A percentile compares a stretch with the other conserved stretches of the same genome.
These are phyloP conservation scores for Nesoenas mayeri DNA, from an alignment of 2,113 vertebrate genomes.

Conservation along the genomic window DNA sequence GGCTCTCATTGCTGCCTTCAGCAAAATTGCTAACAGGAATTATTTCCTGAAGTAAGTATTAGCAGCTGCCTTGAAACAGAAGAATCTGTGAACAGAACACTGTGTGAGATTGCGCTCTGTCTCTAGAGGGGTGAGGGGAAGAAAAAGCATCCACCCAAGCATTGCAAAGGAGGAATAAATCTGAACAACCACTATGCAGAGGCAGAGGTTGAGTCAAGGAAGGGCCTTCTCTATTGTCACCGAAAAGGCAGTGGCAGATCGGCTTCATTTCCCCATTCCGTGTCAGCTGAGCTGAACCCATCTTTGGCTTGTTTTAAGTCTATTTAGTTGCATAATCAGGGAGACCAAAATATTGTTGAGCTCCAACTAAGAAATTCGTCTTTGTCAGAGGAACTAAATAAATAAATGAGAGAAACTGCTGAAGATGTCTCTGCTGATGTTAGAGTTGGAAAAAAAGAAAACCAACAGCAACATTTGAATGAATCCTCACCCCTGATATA, in stretches of 20 bases:
- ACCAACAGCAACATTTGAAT: background rate
- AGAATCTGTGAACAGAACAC: background rate
- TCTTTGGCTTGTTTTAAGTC: background rate
- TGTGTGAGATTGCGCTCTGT: background rate
- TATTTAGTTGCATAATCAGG: background rate
- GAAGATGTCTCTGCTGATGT: background rate
- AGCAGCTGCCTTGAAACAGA: background rate
- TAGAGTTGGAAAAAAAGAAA: background rate
- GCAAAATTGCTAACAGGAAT: background rate
- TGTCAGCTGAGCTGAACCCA: background rate
- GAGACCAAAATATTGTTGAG: background rate
- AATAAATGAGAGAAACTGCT: background rate
- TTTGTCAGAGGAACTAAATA: background rate
- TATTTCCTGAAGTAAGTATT: background rate
- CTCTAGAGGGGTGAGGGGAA: background rate
- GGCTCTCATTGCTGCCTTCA: background rate
- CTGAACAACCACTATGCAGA: background rate
- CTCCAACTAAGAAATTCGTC: background rate
- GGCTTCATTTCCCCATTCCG: background rate
- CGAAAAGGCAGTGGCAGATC: background rate
- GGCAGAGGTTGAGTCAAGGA: background rate
- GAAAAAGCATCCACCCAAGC: background rate
- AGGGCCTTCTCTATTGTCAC: background rate
- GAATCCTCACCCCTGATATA: background rate
- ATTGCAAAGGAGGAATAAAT: background rate